Base-by-base conservation (phyloP, 2,888 invertebrate genomes). In the Heteropelma amictum region DNA sequence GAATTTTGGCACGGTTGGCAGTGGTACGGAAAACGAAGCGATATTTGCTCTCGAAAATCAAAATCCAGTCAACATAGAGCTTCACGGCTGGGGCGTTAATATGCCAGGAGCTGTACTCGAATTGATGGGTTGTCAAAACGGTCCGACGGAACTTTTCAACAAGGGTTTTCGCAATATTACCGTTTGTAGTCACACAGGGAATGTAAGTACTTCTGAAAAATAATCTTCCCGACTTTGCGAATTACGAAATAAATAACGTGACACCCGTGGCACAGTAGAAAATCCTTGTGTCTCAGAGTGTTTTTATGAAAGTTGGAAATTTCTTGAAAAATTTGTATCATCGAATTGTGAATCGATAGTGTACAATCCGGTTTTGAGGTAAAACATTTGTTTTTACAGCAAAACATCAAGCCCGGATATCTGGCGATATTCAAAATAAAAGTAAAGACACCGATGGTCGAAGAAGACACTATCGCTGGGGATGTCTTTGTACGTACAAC, bases 401-500 rank as follows among this genome's bases (percentile, higher is more conserved):
- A 90, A 84, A 90, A 89, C 79, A 89, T 93, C 73, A 90, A 91
- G 80, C 91, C 93, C 0, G 90, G 91, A 23, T 91, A 92, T 84
- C 93, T 93, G 89, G 94, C 94, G 53, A 92, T 95, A 76, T 93
- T 96, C 86, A 92, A 93, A 83, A 90, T 96, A 71, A 92, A 92
- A 76, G 91, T 96, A 8, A 91, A 93, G 78, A 93, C 94, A 49
- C 93, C 94, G 0, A 91, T 91, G 80, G 90, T 92, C 3, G 94
- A 95, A 82, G 93, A 93, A 81, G 93, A 93, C 60, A 91, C 92
- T 70, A 92, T 93, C 81, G 91, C 91, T 80, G 95, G 93, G 33
- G 93, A 93, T 81, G 92, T 95, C 7, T 93, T 93, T 82, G 91
- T 96, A n/a, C 92, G 92, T 85, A 96, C 96, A 0, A 91, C 92